A percentile compares a stretch with the other conserved stretches of the same genome.
Evolutionary conservation across 1,140 invertebrate species (phyloP).

Genomic region (Cylas formicarius): DNA sequence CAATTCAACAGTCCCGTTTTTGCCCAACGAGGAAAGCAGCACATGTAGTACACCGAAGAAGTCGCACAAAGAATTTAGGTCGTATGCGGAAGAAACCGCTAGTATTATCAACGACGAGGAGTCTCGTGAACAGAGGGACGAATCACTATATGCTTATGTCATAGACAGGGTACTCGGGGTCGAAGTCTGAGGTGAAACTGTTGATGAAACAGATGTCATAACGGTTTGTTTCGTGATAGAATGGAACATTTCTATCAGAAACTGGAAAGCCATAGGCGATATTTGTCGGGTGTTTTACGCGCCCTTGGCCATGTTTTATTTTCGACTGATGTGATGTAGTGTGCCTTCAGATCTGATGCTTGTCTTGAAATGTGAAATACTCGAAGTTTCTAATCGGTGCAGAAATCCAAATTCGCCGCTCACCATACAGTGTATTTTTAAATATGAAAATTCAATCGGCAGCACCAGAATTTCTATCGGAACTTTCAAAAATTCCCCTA

Average conservation of each 20-base stretch:
- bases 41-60: constrained; percentile 21
- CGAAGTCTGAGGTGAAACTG: constrained; percentile 49
- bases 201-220: constrained; percentile 10
- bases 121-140: constrained; percentile 17
- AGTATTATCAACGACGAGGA: constrained; percentile 12
- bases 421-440: too few species aligned
- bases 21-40: constrained; percentile 58
- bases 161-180: constrained; percentile 61
- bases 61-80: constrained; percentile 7
- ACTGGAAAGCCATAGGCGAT: too few species aligned
- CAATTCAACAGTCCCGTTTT: constrained; percentile 66
- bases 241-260: too few species aligned
- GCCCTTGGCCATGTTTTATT: too few species aligned
- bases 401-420: too few species aligned
- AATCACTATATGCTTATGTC: constrained; percentile 52
- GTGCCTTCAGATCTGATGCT: background rate
- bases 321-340: constrained; percentile 1
- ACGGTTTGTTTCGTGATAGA: constrained; percentile 2
- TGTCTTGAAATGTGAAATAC: background rate
- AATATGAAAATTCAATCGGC: background rate
- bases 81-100: constrained; percentile 5
- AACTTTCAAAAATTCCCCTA: background rate
- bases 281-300: too few species aligned
- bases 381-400: too few species aligned
- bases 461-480: background rate